Evolutionary conservation across 92 coral and sea anemone genomes (phyloP), one percentile per base, ranked within the genome.

Genomic region (Pocillopora meandrina): DNA sequence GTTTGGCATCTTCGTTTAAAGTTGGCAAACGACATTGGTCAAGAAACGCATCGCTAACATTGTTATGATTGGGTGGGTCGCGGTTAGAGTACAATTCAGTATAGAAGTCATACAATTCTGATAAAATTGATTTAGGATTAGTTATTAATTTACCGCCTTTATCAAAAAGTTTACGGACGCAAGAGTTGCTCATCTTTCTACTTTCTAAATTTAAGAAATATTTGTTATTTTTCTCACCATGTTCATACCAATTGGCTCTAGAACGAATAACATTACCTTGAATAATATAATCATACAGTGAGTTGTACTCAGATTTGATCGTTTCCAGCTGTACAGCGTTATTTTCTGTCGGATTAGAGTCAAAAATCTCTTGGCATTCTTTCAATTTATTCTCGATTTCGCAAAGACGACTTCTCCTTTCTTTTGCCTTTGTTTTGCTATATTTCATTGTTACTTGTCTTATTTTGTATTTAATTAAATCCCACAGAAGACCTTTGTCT

Each of bases 361-460:
- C 55, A 42, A 49, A 70, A 33, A 70, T 26, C n/a, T 70, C 13
- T 33, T 70, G 74, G 21, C 52, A 26, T 70, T 31, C 74, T 9
- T 70, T 70, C 55, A 70, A 31, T 70, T 70, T 70, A 26, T 70
- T 42, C 74, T 33, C 74, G 13, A 70, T 33, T 70, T 70, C 74
- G 8, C 74, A 6, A 31, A 70, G 55, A 16, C 56, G 74, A 55
- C 74, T 70, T 70, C 74, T n/a, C n/a, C n/a, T n/a, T n/a, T n/a
- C n/a, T n/a, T n/a, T n/a, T n/a, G 74, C 74, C 74, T 70, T 70
- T 70, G 74, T 70, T 70, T 70, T 70, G 52, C 74, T 42, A 70
- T 70, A 10, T 70, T 70, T 70, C 74, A 70, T 70, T 70, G 55
- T 70, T 70, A 70, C 74, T 70, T 70, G 74, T 70, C 74, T 70